Evolutionary conservation across 2,797 vertebrate genomes (phyloP), one percentile per base, ranked within the genome.

Genomic region (Pangasius djambal): DNA sequence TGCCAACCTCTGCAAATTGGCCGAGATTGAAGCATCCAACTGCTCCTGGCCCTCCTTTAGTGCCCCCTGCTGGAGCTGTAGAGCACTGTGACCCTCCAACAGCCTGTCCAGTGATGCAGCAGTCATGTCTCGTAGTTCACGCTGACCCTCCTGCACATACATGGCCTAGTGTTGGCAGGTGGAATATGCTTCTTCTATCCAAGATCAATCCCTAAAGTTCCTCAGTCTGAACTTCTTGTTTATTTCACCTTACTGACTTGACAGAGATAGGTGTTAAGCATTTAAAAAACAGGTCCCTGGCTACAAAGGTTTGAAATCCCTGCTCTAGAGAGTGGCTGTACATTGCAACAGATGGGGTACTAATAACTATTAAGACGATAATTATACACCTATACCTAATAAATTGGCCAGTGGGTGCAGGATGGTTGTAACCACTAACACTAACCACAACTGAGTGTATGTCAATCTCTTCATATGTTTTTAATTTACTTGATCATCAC

Each of bases 41-140:
- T 94, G 93, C 28, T 93, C 92, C 83, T 97, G 96, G 44, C 95
- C 95, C 25, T 93, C 92, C 9, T 91, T 89, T 40, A 96, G 92
- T 18, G 48, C 89, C 48, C 94, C 95, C 91, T 95, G 96, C 74
- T 96, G 96, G 48, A 90, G 79, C 88, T 96, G 95, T 67, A 97
- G 93, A 5, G 92, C 90, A 1, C 91, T 88, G 92, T 97, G 97
- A 1, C 97, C 95, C 34, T 95, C 93, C 69, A 96, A 88, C 86
- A 97, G 94, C 91, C 94, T 96, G 86, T 97, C 95, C 85, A 97
- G 89, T 0, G 97, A 97, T 3, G 96, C 96, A 0, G 96, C 87
- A 0, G 97, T 97, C 93, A 97, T 91, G 6, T 96, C 95, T 89
- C 93, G 94, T 90, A 97, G 91, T 90, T 97, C 96, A 65, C 93